Percentiles rank a stretch among this genome's conserved stretches.
These are phyloP conservation scores for Tenrec ecaudatus DNA, from an alignment of 2,113 vertebrate genomes.

Conservation along the genomic window DNA sequence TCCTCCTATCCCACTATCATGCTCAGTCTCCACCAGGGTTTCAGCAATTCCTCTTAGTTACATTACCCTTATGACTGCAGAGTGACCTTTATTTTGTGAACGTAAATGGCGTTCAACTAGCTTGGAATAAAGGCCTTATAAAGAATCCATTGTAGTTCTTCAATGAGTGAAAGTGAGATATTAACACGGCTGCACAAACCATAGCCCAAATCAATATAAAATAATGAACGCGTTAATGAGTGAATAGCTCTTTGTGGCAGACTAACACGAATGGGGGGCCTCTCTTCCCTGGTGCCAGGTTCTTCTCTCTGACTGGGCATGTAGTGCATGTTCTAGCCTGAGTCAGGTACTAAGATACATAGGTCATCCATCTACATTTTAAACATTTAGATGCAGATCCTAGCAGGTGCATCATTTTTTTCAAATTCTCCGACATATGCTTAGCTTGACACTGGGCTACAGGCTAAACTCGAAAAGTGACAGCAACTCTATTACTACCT, in stretches of 20 bases:
- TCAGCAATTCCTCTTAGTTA: no score
- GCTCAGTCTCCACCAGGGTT: no score
- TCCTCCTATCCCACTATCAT: no score
- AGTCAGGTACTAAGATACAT: background rate
- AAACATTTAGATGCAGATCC: slow-evolving; percentile 49
- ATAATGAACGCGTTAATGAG: background rate
- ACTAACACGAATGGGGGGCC: background rate
- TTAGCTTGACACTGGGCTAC: slow-evolving; percentile 35
- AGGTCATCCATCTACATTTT: background rate
- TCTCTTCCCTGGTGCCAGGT: background rate
- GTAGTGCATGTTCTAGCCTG: background rate
- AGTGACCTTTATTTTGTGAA: slow-evolving; percentile 36
- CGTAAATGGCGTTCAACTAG: background rate
- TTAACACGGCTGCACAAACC: background rate
- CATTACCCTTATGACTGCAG: background rate
- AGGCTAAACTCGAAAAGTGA: slow-evolving; percentile 43
- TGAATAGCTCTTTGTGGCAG: background rate
- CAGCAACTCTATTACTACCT: slow-evolving; percentile 60
- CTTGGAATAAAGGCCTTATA: background rate
- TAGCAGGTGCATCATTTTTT: slow-evolving; percentile 16
- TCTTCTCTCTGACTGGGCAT: background rate
- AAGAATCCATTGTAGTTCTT: background rate
- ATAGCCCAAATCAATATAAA: slow-evolving; percentile 21
- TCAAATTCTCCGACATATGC: slow-evolving; percentile 55
- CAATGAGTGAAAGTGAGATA: background rate